These are phyloP conservation scores for Pterostichus madidus DNA, from an alignment of 2,888 invertebrate genomes.

Conservation along the genomic window DNA sequence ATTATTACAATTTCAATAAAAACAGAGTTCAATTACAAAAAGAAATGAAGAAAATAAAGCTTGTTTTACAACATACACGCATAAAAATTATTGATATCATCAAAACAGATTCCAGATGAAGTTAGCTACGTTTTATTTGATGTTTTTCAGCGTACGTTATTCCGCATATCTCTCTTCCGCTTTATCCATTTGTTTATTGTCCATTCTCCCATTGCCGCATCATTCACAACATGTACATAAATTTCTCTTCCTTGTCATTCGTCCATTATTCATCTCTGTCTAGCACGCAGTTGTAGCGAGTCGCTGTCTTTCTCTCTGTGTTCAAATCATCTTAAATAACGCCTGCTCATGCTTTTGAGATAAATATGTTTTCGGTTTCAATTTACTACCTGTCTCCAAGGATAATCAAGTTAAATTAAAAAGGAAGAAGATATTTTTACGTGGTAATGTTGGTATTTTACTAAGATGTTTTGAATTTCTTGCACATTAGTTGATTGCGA, in stretches of 20 bases:
- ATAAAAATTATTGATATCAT: neutral
- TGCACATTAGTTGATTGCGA: neutral
- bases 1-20: neutral
- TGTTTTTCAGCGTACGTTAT: neutral
- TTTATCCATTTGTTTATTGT: slow-evolving; percentile 60
- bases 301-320: slow-evolving; percentile 4
- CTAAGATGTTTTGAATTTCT: neutral
- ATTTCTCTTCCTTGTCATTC: slow-evolving; percentile 61
- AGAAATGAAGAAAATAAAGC: too few species aligned
- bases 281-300: too few species aligned
- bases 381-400: slow-evolving; percentile 21
- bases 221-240: slow-evolving; percentile 64
- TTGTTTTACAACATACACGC: too few species aligned
- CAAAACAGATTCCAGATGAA: neutral
- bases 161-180: slow-evolving; percentile 18
- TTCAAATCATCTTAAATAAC: slow-evolving; percentile 45
- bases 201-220: slow-evolving; percentile 58
- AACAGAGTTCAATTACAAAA: neutral
- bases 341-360: neutral
- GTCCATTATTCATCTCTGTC: slow-evolving; percentile 33
- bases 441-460: neutral
- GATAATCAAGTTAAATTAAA: slow-evolving; percentile 31
- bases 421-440: neutral
- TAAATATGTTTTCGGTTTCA: slow-evolving; percentile 35
- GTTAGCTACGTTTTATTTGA: neutral